Percentiles rank a stretch among this genome's conserved stretches.
These are phyloP conservation scores for Vannuccia rotundouncinata DNA, from an alignment of 2,888 invertebrate genomes.

Conservation along the genomic window DNA sequence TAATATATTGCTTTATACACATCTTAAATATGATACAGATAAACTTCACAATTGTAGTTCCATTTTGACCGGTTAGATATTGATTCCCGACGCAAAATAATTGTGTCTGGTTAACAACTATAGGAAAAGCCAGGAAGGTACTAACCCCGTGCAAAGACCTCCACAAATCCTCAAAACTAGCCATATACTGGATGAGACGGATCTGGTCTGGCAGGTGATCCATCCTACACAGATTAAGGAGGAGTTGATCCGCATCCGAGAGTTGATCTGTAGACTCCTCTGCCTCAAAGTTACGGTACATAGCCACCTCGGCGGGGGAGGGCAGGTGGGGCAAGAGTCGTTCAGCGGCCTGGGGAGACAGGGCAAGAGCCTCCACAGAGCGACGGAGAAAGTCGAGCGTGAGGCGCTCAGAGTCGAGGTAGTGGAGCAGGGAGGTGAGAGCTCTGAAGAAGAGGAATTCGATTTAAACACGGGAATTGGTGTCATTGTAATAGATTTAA, in stretches of 20 bases:
- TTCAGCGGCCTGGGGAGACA: slow-evolving; percentile 25
- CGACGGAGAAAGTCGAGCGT: not conserved
- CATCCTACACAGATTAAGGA: not conserved
- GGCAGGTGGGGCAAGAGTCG: slow-evolving; percentile 28
- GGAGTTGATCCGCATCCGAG: not conserved
- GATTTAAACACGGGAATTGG: no score
- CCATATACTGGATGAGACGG: not conserved
- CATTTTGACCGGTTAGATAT: no score
- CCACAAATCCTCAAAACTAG: slow-evolving; percentile 1
- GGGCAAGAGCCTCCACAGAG: not conserved
- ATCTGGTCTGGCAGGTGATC: not conserved
- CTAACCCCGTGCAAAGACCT: not conserved
- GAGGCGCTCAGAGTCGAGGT: not conserved
- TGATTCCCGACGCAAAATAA: no score
- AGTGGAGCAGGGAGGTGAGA: not conserved
- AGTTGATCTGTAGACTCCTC: not conserved
- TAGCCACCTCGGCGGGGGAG: not conserved
- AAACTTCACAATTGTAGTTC: no score
- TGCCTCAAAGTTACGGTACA: slow-evolving; percentile 22
- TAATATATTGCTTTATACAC: no score
- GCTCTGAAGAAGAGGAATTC: not conserved
- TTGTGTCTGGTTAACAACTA: no score
- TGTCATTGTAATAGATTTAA: no score
- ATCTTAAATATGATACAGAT: no score
- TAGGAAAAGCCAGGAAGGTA: not conserved